Evolutionary conservation across 2,797 vertebrate genomes (phyloP).

Genomic region (Tympanoctomys barrerae): DNA sequence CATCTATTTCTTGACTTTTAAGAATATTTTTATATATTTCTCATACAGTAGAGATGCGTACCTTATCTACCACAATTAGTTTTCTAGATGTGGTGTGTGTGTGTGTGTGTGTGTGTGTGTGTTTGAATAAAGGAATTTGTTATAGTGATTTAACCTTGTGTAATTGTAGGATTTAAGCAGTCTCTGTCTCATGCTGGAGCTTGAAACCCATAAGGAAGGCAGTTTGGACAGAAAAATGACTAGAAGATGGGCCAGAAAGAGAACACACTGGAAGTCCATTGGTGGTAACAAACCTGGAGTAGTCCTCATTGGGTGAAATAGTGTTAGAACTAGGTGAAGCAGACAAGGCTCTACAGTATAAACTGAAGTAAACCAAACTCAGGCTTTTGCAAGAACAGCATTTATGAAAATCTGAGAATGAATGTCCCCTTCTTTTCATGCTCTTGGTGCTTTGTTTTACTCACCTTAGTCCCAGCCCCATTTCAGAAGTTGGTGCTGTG

Average conservation of each 20-base stretch:
- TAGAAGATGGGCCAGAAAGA: not conserved
- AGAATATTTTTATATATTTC: not conserved
- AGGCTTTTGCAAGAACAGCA: not conserved
- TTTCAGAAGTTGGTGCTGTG: not conserved
- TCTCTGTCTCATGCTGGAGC: not conserved
- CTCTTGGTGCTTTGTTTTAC: not conserved
- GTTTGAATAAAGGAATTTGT: not conserved
- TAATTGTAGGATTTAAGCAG: not conserved
- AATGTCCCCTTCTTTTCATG: not conserved
- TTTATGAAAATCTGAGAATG: not conserved
- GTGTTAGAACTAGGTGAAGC: not conserved
- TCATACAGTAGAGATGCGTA: not conserved
- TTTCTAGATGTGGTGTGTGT: not conserved
- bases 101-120: not conserved
- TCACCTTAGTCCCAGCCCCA: not conserved
- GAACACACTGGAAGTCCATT: not conserved
- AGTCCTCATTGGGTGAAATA: not conserved
- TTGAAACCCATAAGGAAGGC: not conserved
- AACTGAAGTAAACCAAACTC: not conserved
- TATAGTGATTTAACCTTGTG: not conserved
- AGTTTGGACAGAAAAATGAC: not conserved
- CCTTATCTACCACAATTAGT: not conserved
- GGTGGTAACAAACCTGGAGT: not conserved
- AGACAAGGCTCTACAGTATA: not conserved
- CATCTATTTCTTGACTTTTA: constrained; percentile 39